A percentile compares a stretch with the other conserved stretches of the same genome.
Evolutionary conservation across 1,140 invertebrate species (phyloP).

Genomic region (Drosophila repleta): DNA sequence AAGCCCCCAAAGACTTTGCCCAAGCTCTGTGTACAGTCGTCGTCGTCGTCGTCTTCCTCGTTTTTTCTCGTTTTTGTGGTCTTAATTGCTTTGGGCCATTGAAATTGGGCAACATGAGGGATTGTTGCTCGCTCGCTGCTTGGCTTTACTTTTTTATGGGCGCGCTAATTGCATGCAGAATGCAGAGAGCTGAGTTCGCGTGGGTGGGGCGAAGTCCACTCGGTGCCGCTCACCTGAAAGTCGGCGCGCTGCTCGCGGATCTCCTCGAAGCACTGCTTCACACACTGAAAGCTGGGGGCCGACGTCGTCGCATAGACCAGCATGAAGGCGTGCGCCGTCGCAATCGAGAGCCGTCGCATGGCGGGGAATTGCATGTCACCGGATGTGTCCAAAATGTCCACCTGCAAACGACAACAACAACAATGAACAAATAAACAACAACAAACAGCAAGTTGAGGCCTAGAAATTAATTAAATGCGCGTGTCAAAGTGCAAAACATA

Average conservation of each 20-base stretch:
- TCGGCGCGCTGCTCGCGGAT: slow-evolving; percentile 91
- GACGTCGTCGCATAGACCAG: slow-evolving; percentile 94
- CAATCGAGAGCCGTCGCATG: slow-evolving; percentile 93
- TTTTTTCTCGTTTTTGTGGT: neutral
- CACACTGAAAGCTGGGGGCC: slow-evolving; percentile 89
- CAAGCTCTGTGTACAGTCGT: neutral
- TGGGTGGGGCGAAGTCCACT: neutral
- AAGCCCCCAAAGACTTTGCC: slow-evolving; percentile 19
- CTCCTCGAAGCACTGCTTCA: slow-evolving; percentile 93
- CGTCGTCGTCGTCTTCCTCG: neutral
- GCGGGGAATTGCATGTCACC: slow-evolving; percentile 94
- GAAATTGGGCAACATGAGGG: slow-evolving; percentile 37
- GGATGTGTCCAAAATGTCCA: slow-evolving; percentile 95
- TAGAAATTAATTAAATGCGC: slow-evolving; percentile 32
- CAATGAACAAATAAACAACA: slow-evolving; percentile 2
- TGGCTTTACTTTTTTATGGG: slow-evolving; percentile 4
- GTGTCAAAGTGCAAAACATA: slow-evolving; percentile 8
- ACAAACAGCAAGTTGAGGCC: slow-evolving; percentile 9
- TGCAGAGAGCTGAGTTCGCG: slow-evolving; percentile 26
- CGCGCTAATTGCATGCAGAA: slow-evolving; percentile 71
- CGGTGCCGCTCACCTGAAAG: slow-evolving; percentile 85
- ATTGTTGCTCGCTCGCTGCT: slow-evolving; percentile 1
- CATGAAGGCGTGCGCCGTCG: slow-evolving; percentile 95
- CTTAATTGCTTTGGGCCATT: slow-evolving; percentile 49
- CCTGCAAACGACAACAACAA: slow-evolving; percentile 82